Evolutionary conservation across 1,140 invertebrate genomes (phyloP).

Genomic region (Brachionus asplanchnoidis): DNA sequence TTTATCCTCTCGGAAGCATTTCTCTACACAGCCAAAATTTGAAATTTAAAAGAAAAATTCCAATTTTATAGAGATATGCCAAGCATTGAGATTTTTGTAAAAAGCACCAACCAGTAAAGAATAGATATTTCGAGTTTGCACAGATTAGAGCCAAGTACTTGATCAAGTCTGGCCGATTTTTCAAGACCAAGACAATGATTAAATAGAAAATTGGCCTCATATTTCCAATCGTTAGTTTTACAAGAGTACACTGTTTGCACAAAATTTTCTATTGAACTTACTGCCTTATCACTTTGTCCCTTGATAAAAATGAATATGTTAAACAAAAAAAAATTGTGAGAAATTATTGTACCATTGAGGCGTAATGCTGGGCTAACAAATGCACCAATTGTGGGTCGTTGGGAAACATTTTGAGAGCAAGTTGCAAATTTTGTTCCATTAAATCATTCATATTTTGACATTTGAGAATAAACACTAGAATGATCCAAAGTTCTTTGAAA

Average conservation of each 20-base stretch:
- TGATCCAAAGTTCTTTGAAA: conserved; percentile 27
- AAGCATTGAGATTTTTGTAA: neutral
- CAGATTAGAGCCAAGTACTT: neutral
- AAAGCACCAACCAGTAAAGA: conserved; percentile 3
- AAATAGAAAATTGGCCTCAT: neutral
- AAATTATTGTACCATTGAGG: neutral
- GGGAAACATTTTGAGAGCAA: conserved; percentile 11
- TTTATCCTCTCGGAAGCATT: neutral
- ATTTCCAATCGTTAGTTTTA: neutral
- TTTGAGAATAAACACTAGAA: neutral
- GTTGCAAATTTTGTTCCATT: neutral
- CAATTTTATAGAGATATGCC: neutral
- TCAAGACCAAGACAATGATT: conserved; percentile 10
- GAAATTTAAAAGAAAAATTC: neutral
- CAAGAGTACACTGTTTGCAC: neutral
- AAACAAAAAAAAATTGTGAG: neutral
- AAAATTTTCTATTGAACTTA: neutral
- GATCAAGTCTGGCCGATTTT: neutral
- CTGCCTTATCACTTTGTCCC: neutral
- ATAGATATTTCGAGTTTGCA: neutral
- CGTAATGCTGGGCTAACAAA: neutral
- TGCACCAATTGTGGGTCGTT: neutral
- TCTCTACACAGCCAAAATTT: neutral
- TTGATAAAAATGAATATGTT: neutral
- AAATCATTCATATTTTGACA: neutral